A percentile compares a stretch with the other conserved stretches of the same genome.
phyloP scores from a whole-genome alignment of 2,113 vertebrate genomes.

The Laticauda colubrina region DNA sequence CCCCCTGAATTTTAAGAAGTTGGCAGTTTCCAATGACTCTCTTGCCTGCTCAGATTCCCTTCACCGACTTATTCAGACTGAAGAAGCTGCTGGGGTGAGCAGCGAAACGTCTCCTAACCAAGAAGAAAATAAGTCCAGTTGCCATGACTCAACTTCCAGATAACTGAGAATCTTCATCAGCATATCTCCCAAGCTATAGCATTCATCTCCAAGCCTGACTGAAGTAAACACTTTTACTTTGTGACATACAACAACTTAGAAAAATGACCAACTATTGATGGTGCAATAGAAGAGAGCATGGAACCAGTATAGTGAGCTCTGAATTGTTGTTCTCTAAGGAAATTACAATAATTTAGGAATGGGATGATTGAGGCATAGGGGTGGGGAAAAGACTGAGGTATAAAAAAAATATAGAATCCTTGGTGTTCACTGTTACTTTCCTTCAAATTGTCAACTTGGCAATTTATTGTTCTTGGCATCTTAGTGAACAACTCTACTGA shows the following conservation, averaged over 20 bases:
- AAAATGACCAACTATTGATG: neutral
- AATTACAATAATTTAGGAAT: neutral
- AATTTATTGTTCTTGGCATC: neutral
- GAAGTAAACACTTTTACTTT: neutral
- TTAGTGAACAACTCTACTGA: no score
- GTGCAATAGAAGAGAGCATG: no score
- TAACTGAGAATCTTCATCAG: neutral
- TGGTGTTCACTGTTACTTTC: neutral
- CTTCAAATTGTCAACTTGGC: neutral
- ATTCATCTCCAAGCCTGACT: neutral
- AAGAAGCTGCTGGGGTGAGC: neutral
- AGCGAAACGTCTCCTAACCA: neutral
- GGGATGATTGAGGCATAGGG: neutral
- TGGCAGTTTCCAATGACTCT: neutral
- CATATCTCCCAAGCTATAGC: neutral
- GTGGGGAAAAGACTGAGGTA: neutral
- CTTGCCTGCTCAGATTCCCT: neutral
- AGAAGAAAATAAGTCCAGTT: neutral
- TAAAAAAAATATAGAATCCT: neutral
- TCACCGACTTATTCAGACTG: neutral
- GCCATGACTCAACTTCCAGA: neutral
- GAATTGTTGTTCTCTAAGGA: neutral
- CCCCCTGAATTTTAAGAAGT: neutral
- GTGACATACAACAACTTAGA: neutral
- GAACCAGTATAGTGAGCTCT: neutral